Conservation (phyloP, 2,797 vertebrate species). For the Eremophila alpestris region DNA sequence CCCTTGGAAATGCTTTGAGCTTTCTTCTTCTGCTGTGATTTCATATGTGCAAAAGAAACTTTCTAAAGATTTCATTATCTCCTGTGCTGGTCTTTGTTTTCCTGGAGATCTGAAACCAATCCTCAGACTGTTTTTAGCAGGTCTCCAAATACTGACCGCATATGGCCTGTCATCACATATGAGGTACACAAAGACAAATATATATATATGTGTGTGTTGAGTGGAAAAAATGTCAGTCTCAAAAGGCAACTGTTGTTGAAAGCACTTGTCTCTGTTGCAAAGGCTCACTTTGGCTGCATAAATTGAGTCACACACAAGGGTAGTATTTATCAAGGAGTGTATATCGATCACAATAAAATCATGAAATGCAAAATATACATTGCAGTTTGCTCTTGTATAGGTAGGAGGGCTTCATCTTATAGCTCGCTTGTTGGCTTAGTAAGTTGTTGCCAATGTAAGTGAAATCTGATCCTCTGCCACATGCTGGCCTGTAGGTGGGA, state of each 20-base stretch:
- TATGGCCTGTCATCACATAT: not conserved
- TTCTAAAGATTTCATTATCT: not conserved
- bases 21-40: not conserved
- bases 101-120: not conserved
- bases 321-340: not conserved
- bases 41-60: not conserved
- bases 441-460: not conserved
- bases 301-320: not conserved
- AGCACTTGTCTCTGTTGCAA: not conserved
- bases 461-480: not conserved
- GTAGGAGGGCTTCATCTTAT: not conserved
- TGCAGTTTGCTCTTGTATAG: not conserved
- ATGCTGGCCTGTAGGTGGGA: not conserved
- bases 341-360: not conserved
- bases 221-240: slow-evolving; percentile 9
- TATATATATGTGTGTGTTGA: not conserved
- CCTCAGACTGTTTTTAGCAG: not conserved
- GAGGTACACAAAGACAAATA: not conserved
- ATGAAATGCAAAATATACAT: not conserved
- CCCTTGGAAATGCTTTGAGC: not conserved
- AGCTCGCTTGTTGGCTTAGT: not conserved
- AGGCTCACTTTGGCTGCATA: not conserved
- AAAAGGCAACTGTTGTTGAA: not conserved
- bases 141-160: not conserved
- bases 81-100: not conserved